Base-by-base conservation (phyloP, 2,797 vertebrate species). In the Staurois parvus region DNA sequence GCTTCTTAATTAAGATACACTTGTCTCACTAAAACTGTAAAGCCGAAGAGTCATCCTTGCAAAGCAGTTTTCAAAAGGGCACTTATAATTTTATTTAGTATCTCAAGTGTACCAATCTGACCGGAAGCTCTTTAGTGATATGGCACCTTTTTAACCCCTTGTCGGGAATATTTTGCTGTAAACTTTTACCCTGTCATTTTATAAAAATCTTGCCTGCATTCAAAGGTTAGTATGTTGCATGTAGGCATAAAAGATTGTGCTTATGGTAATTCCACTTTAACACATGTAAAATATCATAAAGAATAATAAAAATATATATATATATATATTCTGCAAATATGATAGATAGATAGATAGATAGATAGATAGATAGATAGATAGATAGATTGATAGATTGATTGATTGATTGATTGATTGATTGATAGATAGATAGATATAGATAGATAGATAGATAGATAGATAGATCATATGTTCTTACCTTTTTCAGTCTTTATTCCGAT, bases 401-500 rank as follows among this genome's bases (percentile, higher is more conserved):
- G 21, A 59, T 59, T 8, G 17, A 59, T 59, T 8, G 2, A 59
- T 59, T 8, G 17, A 59, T 21, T 1, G 4, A 26, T 29, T 66
- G 4, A 56, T 24, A 66, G 2, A 66, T 28, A 66, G 8, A 66
- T 66, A 28, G 12, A 30, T 34, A 30, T 34, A 69, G 9, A 26
- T 24, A 26, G 21, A n/a, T 21, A 72, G 42, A 13, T 45, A 64
- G 21, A 64, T 64, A 26, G 21, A 64, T 64, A 26, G 26, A 30
- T 32, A 24, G 28, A 66, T 52, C 21, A 29, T 26, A 74, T n/a
- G 7, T 62, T 59, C 72, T 81, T 85, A 85, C 84, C 84, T 85
- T 76, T 15, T 62, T 81, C 26, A 67, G 59, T 24, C 59, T 48
- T 30, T n/a, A 11, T 69, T n/a, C 80, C 34, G 37, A 8, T 79